Conservation (phyloP, 2,113 vertebrate genomes). For the Megalops atlanticus region DNA sequence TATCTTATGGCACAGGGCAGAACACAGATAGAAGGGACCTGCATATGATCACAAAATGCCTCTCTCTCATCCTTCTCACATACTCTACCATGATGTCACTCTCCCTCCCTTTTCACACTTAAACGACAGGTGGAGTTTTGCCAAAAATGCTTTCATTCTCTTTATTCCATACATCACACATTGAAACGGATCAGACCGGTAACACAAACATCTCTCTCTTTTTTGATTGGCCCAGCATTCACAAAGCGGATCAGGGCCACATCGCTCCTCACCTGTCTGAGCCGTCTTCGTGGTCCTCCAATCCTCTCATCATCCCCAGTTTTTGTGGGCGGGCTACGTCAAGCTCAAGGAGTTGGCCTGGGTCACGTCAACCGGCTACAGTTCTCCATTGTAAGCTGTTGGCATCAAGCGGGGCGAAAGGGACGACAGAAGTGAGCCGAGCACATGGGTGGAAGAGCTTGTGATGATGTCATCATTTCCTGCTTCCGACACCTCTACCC, state of each 20-base stretch:
- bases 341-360: conserved; percentile 1
- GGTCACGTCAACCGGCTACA: background rate
- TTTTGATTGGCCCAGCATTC: background rate
- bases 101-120: too few species aligned
- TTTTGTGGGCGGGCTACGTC: conserved; percentile 1
- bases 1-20: too few species aligned
- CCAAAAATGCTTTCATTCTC: too few species aligned
- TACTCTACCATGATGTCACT: too few species aligned
- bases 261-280: conserved; percentile 36
- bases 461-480: conserved; percentile 9
- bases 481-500: background rate
- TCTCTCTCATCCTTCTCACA: too few species aligned
- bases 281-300: conserved; percentile 27
- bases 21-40: too few species aligned
- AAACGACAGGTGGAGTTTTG: too few species aligned
- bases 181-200: too few species aligned
- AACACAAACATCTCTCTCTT: too few species aligned
- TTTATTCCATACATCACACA: too few species aligned
- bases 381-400: conserved; percentile 17
- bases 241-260: background rate
- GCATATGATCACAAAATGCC: too few species aligned
- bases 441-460: conserved; percentile 8
- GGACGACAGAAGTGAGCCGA: background rate
- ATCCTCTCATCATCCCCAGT: conserved; percentile 33
- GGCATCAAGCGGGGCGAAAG: background rate